Percentiles rank a stretch among this genome's conserved stretches.
These are phyloP conservation scores for Dichetophora obliterata DNA, from an alignment of 2,888 invertebrate genomes.

Conservation along the genomic window DNA sequence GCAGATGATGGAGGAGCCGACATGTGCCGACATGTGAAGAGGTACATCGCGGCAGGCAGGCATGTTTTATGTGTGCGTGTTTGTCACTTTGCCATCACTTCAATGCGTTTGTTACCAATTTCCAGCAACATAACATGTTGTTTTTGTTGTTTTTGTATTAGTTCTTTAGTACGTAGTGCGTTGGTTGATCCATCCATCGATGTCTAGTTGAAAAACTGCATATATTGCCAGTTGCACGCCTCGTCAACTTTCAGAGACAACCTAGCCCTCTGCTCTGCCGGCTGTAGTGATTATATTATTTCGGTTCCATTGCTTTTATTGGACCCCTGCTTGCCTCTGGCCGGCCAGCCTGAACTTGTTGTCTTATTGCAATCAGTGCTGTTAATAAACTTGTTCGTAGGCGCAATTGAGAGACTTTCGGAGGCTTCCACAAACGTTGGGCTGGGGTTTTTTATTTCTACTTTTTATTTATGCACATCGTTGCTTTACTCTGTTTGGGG, in stretches of 20 bases:
- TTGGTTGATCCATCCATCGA: not conserved
- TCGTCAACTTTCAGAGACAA: not conserved
- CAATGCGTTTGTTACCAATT: slow-evolving; percentile 19
- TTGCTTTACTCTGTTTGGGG: not conserved
- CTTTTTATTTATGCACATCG: slow-evolving; percentile 9
- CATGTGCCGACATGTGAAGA: not conserved
- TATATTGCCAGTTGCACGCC: slow-evolving; percentile 1
- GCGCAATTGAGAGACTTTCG: slow-evolving; percentile 10
- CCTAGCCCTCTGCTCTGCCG: slow-evolving; percentile 6
- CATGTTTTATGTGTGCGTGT: not conserved
- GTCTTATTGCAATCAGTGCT: slow-evolving; percentile 1
- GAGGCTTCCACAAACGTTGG: not conserved
- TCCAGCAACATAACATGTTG: not conserved
- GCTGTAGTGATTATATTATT: not conserved
- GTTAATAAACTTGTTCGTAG: slow-evolving; percentile 34
- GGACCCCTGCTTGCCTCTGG: not conserved
- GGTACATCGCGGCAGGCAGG: not conserved
- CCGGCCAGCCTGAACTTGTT: not conserved
- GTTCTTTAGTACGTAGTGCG: not conserved
- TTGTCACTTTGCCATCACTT: slow-evolving; percentile 16
- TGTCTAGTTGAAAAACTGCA: not conserved
- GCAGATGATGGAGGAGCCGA: not conserved
- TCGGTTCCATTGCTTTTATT: not conserved
- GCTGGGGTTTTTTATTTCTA: slow-evolving; percentile 8
- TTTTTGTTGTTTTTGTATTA: not conserved